Conservation (phyloP, 2,113 vertebrate genomes). For the Nyctibius bracteatus region DNA sequence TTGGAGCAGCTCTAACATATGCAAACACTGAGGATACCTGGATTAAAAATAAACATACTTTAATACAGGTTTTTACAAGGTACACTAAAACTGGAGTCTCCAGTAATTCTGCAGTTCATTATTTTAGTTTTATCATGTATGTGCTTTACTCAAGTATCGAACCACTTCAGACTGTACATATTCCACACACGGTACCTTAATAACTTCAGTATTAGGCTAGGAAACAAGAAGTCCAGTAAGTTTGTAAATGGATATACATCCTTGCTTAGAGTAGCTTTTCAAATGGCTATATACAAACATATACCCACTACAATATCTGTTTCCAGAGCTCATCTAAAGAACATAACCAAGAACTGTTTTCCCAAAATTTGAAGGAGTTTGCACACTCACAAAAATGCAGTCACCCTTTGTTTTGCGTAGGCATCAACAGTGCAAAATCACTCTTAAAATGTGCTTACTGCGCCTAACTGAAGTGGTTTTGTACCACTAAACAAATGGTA, state of each 20-base stretch:
- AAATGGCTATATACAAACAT: not conserved
- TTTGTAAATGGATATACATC: not conserved
- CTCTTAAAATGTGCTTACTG: not conserved
- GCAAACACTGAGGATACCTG: slow-evolving; percentile 96
- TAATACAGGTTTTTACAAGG: not conserved
- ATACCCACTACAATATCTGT: not conserved
- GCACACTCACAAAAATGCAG: not conserved
- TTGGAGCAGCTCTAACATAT: slow-evolving; percentile 96
- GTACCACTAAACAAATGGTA: not conserved
- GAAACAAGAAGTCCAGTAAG: not conserved
- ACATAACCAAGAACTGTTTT: not conserved
- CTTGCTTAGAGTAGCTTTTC: not conserved
- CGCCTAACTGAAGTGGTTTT: not conserved
- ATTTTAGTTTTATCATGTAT: not conserved
- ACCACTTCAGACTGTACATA: not conserved
- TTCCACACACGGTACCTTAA: not conserved
- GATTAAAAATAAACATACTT: not conserved
- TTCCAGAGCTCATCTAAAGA: not conserved
- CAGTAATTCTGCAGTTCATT: not conserved
- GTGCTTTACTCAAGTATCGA: not conserved
- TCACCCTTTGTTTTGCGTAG: not conserved
- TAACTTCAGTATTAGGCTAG: not conserved
- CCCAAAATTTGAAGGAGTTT: not conserved
- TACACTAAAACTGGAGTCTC: not conserved
- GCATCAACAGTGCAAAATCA: not conserved